phyloP scores from a whole-genome alignment of 2,797 vertebrate genomes.

The Pseudochaenichthys georgianus region DNA sequence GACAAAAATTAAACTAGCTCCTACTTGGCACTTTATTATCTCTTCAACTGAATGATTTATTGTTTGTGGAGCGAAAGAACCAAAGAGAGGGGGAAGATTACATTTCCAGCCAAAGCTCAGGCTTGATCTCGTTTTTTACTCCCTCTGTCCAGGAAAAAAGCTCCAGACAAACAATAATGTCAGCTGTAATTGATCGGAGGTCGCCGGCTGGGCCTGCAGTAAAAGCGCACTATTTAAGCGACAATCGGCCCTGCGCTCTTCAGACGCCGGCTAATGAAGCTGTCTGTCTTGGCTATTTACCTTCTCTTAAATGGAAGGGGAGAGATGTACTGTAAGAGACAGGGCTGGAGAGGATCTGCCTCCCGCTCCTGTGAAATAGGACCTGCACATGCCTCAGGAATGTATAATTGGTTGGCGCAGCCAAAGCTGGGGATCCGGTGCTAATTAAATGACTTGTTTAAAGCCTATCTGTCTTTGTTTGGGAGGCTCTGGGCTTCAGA shows the following conservation, averaged over 20 bases:
- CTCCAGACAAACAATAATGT: slow-evolving; percentile 89
- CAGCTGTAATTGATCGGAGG: slow-evolving; percentile 87
- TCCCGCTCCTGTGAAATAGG: slow-evolving; percentile 83
- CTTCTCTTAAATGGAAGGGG: slow-evolving; percentile 89
- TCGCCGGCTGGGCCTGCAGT: slow-evolving; percentile 86
- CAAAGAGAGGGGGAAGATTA: slow-evolving; percentile 89
- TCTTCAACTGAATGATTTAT: slow-evolving; percentile 93
- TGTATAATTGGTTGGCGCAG: slow-evolving; percentile 88
- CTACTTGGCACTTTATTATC: slow-evolving; percentile 91
- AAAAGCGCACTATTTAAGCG: slow-evolving; percentile 90
- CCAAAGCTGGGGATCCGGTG: slow-evolving; percentile 82
- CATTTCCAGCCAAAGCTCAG: slow-evolving; percentile 86
- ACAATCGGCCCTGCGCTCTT: slow-evolving; percentile 88
- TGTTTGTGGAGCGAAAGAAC: slow-evolving; percentile 90
- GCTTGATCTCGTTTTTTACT: slow-evolving; percentile 81
- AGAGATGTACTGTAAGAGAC: slow-evolving; percentile 89
- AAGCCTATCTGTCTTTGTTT: slow-evolving; percentile 90
- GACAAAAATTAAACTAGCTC: slow-evolving; percentile 91
- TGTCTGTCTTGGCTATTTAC: slow-evolving; percentile 91
- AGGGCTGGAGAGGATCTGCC: slow-evolving; percentile 86
- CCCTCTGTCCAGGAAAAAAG: slow-evolving; percentile 82
- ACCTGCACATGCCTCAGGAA: slow-evolving; percentile 87
- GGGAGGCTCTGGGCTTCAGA: slow-evolving; percentile 81
- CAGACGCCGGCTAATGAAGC: slow-evolving; percentile 90
- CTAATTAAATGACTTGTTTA: slow-evolving; percentile 91